A percentile compares a stretch with the other conserved stretches of the same genome.
Evolutionary conservation across 2,888 invertebrate genomes (phyloP).

Genomic region (Noctua comes): DNA sequence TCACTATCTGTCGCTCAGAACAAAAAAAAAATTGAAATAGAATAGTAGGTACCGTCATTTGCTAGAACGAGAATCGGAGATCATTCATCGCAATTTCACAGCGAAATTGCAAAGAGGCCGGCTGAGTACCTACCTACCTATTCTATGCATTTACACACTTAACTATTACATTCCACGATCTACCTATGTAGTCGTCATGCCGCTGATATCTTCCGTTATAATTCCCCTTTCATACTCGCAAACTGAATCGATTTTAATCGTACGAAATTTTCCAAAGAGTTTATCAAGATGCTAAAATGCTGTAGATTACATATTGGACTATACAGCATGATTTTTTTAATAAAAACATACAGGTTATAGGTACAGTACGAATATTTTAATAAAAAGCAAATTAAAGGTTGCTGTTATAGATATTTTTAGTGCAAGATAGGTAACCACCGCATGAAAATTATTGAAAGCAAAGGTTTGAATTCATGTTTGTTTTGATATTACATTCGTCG

Average conservation of each 20-base stretch:
- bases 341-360: too few species aligned
- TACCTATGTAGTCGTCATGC: slow-evolving; percentile 3
- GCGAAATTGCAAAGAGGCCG: neutral
- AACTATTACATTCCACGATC: slow-evolving; percentile 15
- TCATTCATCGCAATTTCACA: slow-evolving; percentile 11
- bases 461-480: neutral
- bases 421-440: neutral
- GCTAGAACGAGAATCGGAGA: neutral
- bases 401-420: too few species aligned
- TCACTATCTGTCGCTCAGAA: neutral
- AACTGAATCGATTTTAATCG: slow-evolving; percentile 1
- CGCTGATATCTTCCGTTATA: slow-evolving; percentile 16
- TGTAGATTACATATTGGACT: neutral
- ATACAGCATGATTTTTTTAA: neutral
- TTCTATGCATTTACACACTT: slow-evolving; percentile 2
- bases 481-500: neutral
- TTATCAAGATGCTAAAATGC: neutral
- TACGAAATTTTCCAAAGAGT: slow-evolving; percentile 1
- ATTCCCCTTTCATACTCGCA: neutral
- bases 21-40: too few species aligned
- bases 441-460: neutral
- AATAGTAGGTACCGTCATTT: too few species aligned
- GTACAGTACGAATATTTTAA: too few species aligned
- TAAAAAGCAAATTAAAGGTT: neutral
- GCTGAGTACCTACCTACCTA: neutral